Evolutionary conservation across 1,140 invertebrate species (phyloP).

Genomic region (Diorhabda sublineata): DNA sequence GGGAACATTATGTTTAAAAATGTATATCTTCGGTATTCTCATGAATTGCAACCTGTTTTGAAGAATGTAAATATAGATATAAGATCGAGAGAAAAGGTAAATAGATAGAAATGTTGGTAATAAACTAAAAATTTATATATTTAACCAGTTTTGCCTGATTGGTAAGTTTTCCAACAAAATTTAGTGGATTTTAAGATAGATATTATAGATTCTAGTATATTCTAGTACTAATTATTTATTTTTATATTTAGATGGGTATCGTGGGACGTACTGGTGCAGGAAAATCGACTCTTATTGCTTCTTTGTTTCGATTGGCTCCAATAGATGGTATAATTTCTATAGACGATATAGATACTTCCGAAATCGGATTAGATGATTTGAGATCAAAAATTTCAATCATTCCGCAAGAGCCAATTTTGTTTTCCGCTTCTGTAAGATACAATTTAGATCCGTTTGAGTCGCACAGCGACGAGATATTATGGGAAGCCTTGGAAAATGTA

Average conservation of each 20-base stretch:
- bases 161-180: not conserved
- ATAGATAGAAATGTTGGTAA: not conserved
- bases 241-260: slow-evolving; percentile 17
- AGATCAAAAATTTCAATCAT: slow-evolving; percentile 74
- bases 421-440: slow-evolving; percentile 65
- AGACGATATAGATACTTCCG: slow-evolving; percentile 62
- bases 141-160: not conserved
- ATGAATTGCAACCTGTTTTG: slow-evolving; percentile 57
- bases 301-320: slow-evolving; percentile 63
- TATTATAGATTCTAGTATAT: not conserved
- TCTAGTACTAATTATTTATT: not conserved
- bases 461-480: slow-evolving; percentile 58
- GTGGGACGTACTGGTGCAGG: slow-evolving; percentile 54
- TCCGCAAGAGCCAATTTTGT: slow-evolving; percentile 80
- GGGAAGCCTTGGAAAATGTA: slow-evolving; percentile 60
- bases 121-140: not conserved
- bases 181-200: not conserved
- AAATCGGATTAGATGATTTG: slow-evolving; percentile 65
- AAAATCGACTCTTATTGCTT: slow-evolving; percentile 74
- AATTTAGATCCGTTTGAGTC: slow-evolving; percentile 82
- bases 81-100: slow-evolving; percentile 64
- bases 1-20: slow-evolving; percentile 67
- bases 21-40: slow-evolving; percentile 56
- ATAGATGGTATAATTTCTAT: slow-evolving; percentile 68
- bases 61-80: slow-evolving; percentile 64